Evolutionary conservation across 2,888 invertebrate genomes (phyloP).

Genomic region (Dasysyrphus albostriatus): DNA sequence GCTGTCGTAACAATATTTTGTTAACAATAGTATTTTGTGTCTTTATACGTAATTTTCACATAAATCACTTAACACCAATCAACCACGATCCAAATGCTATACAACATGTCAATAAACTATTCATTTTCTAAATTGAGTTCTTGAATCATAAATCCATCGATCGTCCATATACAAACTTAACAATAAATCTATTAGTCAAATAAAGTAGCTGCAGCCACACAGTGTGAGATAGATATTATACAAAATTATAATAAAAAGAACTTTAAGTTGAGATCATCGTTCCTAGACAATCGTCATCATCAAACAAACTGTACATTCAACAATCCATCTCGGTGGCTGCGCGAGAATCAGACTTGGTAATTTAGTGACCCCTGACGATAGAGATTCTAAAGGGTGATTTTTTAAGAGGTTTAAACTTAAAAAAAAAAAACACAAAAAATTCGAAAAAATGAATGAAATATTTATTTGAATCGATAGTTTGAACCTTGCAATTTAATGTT

Average conservation of each 20-base stretch:
- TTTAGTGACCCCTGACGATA: slow-evolving; percentile 26
- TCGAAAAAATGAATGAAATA: too few species aligned
- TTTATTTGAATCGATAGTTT: too few species aligned
- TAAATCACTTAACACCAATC: slow-evolving; percentile 13
- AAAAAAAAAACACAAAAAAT: too few species aligned
- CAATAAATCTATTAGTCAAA: slow-evolving; percentile 53
- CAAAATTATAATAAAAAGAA: neutral
- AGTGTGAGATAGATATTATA: neutral
- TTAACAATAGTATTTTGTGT: neutral
- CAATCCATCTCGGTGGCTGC: neutral
- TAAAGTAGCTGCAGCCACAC: slow-evolving; percentile 12
- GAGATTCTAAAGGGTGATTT: too few species aligned
- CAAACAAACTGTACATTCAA: slow-evolving; percentile 12
- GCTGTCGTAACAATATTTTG: slow-evolving; percentile 10
- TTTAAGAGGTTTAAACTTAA: too few species aligned
- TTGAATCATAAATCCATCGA: slow-evolving; percentile 18
- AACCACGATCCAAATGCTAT: neutral
- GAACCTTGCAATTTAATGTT: too few species aligned
- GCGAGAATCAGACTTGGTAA: slow-evolving; percentile 6
- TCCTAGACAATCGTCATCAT: slow-evolving; percentile 6
- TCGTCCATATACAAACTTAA: neutral
- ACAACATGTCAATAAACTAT: slow-evolving; percentile 45
- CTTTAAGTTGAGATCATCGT: slow-evolving; percentile 27
- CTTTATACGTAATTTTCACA: neutral
- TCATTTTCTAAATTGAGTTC: slow-evolving; percentile 37